Percentiles rank a stretch among this genome's conserved stretches.
Conservation (phyloP, 1,140 invertebrate species). For the Acromyrmex heyeri region DNA sequence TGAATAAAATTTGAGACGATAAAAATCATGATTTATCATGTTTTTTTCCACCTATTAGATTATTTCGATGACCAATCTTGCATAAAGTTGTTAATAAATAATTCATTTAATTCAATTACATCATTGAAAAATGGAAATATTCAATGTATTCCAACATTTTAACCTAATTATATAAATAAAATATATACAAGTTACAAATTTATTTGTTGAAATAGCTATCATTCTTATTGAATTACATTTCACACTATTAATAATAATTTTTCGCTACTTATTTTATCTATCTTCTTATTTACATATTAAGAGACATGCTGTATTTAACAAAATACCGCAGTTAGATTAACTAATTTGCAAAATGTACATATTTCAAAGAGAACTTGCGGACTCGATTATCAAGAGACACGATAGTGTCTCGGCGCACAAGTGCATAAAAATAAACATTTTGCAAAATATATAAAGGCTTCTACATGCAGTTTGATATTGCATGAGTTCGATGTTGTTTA, state of each 20-base stretch:
- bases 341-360: background rate
- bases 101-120: background rate
- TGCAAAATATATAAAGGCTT: background rate
- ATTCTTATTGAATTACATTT: background rate
- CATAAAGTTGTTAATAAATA: background rate
- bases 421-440: background rate
- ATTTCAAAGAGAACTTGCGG: background rate
- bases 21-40: too few species aligned
- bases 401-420: too few species aligned
- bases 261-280: background rate
- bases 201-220: background rate
- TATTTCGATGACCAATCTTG: too few species aligned
- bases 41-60: too few species aligned
- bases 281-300: background rate
- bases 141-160: background rate
- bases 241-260: background rate
- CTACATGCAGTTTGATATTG: background rate
- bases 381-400: background rate
- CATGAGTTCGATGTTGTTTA: conserved; percentile 33
- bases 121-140: background rate
- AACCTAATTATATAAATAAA: background rate
- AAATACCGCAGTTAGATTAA: background rate
- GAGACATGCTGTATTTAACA: background rate
- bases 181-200: background rate
- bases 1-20: too few species aligned